Base-by-base conservation (phyloP, 2,113 vertebrate genomes). In the Elachura formosa region DNA sequence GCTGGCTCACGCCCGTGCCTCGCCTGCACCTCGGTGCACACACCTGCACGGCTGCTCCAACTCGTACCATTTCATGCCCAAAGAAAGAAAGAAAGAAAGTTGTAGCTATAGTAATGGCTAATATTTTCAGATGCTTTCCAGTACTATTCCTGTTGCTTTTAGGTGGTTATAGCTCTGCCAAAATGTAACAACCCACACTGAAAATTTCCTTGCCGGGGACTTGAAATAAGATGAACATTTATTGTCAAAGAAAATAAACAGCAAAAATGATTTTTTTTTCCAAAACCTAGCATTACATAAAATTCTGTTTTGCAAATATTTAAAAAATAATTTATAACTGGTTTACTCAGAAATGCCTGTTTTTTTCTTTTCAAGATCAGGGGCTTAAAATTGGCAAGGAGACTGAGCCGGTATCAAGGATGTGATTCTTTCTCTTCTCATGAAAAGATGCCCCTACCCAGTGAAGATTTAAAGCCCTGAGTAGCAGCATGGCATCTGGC, bases 21-120 rank as follows among this genome's bases (percentile, higher is more conserved):
- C 63, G 79, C 55, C 58, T 28, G 36, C 68, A 33, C 69, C 75
- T 25, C 5, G 10, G 14, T 11, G 38, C 14, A 33, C 52, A 20
- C 40, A 23, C 61, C 59, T 67, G 10, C 1, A 3, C 68, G 28
- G 71, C n/a, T n/a, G 16, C 64, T 34, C 28, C 22, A 38, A 38
- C 59, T 46, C 46, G 67, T 31, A 55, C 23, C 59, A 41, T 63
- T 89, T 78, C 36, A 89, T 14, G 52, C 55, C 43, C 69, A 54
- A n/a, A 23, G 34, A 41, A 82, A 23, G 38, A 33, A 81, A 83
- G 28, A 83, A 87, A 78, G 22, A 82, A 85, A 69, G 55, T 69
- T 52, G 93, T 94, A 95, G 91, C 87, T 82, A 93, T 43, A 89
- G 84, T 51, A 95, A 96, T 64, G n/a, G 84, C 61, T 94, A 92